Percentiles rank a stretch among this genome's conserved stretches.
Conservation (phyloP, 2,888 invertebrate species). For the Sympetrum striolatum region DNA sequence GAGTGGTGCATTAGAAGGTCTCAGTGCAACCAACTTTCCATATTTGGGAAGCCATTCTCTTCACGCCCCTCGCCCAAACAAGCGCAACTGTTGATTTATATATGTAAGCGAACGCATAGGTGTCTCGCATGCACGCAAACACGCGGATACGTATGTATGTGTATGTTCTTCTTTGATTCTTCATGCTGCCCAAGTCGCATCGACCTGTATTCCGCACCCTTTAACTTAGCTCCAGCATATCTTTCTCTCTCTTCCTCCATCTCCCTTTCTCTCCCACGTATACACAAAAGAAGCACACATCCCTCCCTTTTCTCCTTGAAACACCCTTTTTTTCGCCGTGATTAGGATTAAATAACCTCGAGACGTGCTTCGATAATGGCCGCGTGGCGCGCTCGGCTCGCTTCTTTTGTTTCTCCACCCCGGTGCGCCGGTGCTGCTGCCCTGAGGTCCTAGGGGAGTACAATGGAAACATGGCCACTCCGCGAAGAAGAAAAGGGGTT, state of each 20-base stretch:
- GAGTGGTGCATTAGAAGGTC: neutral
- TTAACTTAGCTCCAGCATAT: neutral
- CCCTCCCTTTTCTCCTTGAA: neutral
- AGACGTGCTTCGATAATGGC: slow-evolving; percentile 50
- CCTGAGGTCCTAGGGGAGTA: slow-evolving; percentile 11
- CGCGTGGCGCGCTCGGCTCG: slow-evolving; percentile 31
- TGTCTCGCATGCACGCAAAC: neutral
- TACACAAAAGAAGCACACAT: neutral
- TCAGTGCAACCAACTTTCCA: neutral
- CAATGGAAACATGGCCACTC: slow-evolving; percentile 8
- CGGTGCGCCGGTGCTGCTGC: slow-evolving; percentile 30
- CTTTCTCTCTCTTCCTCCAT: neutral
- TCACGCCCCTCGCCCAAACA: neutral
- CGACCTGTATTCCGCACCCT: neutral
- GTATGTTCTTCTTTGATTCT: neutral
- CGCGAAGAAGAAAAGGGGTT: neutral
- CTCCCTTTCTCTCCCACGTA: neutral
- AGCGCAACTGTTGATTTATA: neutral
- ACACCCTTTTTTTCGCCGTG: slow-evolving; percentile 15
- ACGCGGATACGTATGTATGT: neutral
- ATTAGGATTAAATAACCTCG: slow-evolving; percentile 50
- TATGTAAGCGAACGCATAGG: neutral
- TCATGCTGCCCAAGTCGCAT: neutral
- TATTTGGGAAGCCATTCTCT: neutral
- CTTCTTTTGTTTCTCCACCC: slow-evolving; percentile 9